phyloP scores from a whole-genome alignment of 30 jellyfish, hydroid and myxozoan species.

The Hydractinia echinata region DNA sequence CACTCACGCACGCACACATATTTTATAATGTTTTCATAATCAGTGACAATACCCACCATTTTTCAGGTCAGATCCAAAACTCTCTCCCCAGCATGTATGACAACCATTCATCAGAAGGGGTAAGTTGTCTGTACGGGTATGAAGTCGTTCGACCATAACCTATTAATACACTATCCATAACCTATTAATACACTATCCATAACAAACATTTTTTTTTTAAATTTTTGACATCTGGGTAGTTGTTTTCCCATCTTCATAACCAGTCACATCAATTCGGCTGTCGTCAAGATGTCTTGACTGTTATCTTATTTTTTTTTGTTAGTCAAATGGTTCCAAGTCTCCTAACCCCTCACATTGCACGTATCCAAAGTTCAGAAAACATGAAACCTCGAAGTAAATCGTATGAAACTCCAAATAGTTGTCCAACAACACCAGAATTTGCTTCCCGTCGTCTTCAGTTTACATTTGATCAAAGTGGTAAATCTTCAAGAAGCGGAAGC shows the following conservation, averaged over 20 bases:
- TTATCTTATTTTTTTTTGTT: neutral
- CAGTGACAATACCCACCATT: too few species aligned
- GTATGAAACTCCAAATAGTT: constrained; percentile 12
- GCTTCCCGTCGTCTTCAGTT: constrained; percentile 9
- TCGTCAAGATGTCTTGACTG: neutral
- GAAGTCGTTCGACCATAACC: too few species aligned
- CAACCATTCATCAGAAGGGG: too few species aligned
- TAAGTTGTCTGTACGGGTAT: too few species aligned
- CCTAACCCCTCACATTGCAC: neutral
- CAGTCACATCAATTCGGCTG: neutral
- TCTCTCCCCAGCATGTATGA: too few species aligned
- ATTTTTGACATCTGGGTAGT: too few species aligned
- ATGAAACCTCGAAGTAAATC: constrained; percentile 10
- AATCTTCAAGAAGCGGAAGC: neutral
- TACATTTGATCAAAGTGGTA: constrained; percentile 6
- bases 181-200: too few species aligned
- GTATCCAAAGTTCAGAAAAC: neutral
- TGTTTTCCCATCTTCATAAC: neutral
- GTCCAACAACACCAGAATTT: constrained; percentile 32
- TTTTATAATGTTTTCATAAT: too few species aligned
- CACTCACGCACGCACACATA: too few species aligned
- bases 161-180: too few species aligned
- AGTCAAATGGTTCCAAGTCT: neutral
- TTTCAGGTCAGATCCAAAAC: too few species aligned
- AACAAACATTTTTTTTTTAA: too few species aligned